phyloP scores from a whole-genome alignment of 1,140 invertebrate species.

The Drosophila busckii region DNA sequence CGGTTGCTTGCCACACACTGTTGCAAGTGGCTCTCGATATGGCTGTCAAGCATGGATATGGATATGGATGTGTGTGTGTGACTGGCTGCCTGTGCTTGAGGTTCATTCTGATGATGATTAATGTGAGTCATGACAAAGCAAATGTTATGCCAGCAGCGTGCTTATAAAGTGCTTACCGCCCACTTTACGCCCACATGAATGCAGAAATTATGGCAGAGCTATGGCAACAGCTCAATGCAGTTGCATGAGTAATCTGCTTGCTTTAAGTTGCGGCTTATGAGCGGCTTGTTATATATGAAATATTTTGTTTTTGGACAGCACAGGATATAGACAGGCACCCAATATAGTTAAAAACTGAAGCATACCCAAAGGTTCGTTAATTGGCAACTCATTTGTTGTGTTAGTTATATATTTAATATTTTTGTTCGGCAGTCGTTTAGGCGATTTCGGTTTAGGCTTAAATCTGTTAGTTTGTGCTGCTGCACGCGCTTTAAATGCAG shows the following conservation, averaged over 20 bases:
- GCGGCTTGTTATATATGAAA: no score
- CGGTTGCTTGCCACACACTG: constrained; percentile 32
- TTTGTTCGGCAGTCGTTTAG: constrained; percentile 19
- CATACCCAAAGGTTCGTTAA: constrained; percentile 37
- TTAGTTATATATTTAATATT: constrained; percentile 15
- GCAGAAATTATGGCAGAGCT: constrained; percentile 11
- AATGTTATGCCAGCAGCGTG: constrained; percentile 43
- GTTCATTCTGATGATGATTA: constrained; percentile 60
- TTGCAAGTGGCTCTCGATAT: constrained; percentile 53
- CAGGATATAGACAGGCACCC: background rate
- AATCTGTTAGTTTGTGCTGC: no score
- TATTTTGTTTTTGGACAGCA: no score
- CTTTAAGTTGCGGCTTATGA: constrained; percentile 28
- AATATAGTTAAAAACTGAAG: constrained; percentile 6
- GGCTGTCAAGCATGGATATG: constrained; percentile 50
- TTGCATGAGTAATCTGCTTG: constrained; percentile 51
- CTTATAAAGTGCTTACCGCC: constrained; percentile 28
- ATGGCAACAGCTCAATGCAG: constrained; percentile 25
- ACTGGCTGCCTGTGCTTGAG: no score
- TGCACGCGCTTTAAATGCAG: constrained; percentile 15
- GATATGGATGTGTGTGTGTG: no score
- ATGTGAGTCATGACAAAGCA: constrained; percentile 67
- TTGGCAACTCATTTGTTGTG: constrained; percentile 12
- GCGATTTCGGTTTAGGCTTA: constrained; percentile 26
- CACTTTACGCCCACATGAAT: background rate